Base-by-base conservation (phyloP, 2,113 vertebrate genomes). In the Lipophrys pholis region DNA sequence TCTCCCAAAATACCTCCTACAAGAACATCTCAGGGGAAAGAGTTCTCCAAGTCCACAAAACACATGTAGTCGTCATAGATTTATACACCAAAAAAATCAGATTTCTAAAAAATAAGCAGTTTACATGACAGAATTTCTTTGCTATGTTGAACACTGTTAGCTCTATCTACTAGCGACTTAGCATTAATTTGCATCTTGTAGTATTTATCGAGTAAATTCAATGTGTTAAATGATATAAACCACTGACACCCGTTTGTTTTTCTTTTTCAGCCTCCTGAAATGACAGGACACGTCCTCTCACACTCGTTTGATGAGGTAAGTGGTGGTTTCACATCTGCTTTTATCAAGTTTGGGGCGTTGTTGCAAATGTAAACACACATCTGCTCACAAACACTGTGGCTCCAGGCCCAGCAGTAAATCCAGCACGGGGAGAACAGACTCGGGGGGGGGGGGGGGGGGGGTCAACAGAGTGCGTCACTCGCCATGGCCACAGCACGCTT, bases 401-500 rank as follows among this genome's bases (percentile, higher is more conserved):
- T 8, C 48, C 55, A 5, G 15, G 58, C 35, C 6, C 9, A 16
- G 12, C 56, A 60, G 51, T 35, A 16, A 40, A 5, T 9, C 17
- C 11, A 60, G 45, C 30, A 5, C 21, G 2, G 21, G 46, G 36
- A 48, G 41, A 36, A 49, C 12, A 6, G 7, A 40, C 1, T 40
- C 41, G 15, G 41, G 40, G 48, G 57, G 39, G 17, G 35, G 21
- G n/a, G 9, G n/a, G n/a, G n/a, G n/a, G n/a, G n/a, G n/a, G n/a
- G 12, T 7, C 9, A 49, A 42, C 72, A 35, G 38, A 52, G 7
- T 7, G 52, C 1, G 54, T 1, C n/a, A 15, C 17, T 51, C 54
- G 16, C 61, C 53, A 91, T 91, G 89, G 82, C 89, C 58, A 54
- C 85, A 0, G 72, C 76, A 1, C 81, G 83, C 12, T 89, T 91